A percentile compares a stretch with the other conserved stretches of the same genome.
phyloP scores from a whole-genome alignment of 1,140 invertebrate species.

The Drosophila equinoxialis region DNA sequence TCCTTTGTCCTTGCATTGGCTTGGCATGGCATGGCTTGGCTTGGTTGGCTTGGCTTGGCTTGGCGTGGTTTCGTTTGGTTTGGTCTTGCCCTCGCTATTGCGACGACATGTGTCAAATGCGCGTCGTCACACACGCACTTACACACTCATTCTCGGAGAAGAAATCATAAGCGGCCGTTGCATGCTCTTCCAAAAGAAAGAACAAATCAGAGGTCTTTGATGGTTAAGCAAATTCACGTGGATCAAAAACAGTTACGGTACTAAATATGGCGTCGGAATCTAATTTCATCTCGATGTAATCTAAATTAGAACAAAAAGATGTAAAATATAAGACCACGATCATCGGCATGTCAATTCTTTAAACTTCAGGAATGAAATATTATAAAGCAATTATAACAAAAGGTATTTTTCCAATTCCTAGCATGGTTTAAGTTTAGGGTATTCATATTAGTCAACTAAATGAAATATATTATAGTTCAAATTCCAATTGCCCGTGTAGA shows the following conservation, averaged over 20 bases:
- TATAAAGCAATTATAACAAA: too few species aligned
- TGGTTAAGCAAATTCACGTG: not conserved
- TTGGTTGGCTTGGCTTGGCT: not conserved
- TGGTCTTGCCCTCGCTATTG: slow-evolving; percentile 33
- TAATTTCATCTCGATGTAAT: not conserved
- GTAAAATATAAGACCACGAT: too few species aligned
- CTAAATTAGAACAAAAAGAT: too few species aligned
- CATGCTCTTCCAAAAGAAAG: not conserved
- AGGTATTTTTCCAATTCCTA: too few species aligned
- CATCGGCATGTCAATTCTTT: too few species aligned
- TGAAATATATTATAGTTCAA: not conserved
- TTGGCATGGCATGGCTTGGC: not conserved
- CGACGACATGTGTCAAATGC: slow-evolving; percentile 69
- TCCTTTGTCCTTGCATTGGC: slow-evolving; percentile 58
- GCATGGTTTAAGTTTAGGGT: too few species aligned
- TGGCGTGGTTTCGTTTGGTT: slow-evolving; percentile 14
- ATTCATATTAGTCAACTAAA: too few species aligned
- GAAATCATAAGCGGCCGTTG: not conserved
- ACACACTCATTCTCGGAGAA: slow-evolving; percentile 21
- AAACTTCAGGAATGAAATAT: too few species aligned
- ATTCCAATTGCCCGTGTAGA: not conserved
- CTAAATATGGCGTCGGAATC: not conserved
- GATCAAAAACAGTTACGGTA: too few species aligned
- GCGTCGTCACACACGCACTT: slow-evolving; percentile 35
- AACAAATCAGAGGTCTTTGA: too few species aligned